Conservation (phyloP, 2,113 vertebrate species). For the Xyrauchen texanus region DNA sequence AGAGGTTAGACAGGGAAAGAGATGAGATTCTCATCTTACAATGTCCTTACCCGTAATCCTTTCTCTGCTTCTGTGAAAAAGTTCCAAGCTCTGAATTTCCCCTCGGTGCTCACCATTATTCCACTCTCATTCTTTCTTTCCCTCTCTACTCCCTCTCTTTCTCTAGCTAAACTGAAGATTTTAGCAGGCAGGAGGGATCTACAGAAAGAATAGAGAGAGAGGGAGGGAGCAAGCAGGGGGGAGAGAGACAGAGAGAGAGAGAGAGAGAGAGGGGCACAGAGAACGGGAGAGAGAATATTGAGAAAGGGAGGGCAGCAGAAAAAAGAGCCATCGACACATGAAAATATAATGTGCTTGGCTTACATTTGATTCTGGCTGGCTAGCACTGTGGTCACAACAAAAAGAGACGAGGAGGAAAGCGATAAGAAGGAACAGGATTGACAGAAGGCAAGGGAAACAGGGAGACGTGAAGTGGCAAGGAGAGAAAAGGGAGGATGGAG, state of each 20-base stretch:
- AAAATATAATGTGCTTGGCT: constrained; percentile 55
- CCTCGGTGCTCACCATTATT: constrained; percentile 48
- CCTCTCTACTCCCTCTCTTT: constrained; percentile 65
- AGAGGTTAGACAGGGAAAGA: constrained; percentile 49
- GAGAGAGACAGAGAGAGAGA: constrained; percentile 30
- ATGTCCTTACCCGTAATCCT: constrained; percentile 43
- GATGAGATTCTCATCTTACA: constrained; percentile 61
- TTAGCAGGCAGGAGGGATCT: constrained; percentile 46
- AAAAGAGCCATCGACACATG: constrained; percentile 59
- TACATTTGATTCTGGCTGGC: constrained; percentile 63
- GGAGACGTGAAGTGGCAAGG: constrained; percentile 55
- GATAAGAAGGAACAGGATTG: constrained; percentile 37
- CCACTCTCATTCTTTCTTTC: constrained; percentile 54
- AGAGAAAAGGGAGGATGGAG: constrained; percentile 53
- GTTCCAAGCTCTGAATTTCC: constrained; percentile 49
- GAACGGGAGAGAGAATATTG: constrained; percentile 49
- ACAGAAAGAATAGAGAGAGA: constrained; percentile 34
- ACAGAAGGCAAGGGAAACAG: constrained; percentile 59
- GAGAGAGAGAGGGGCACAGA: constrained; percentile 61
- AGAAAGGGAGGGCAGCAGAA: constrained; percentile 43
- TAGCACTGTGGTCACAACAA: constrained; percentile 38
- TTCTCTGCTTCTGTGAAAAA: constrained; percentile 45
- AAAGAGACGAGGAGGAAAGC: constrained; percentile 40
- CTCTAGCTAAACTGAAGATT: constrained; percentile 53
- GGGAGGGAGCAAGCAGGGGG: constrained; percentile 24